A percentile compares a stretch with the other conserved stretches of the same genome.
These are phyloP conservation scores for Tribolium freemani DNA, from an alignment of 2,888 invertebrate genomes.

Conservation along the genomic window DNA sequence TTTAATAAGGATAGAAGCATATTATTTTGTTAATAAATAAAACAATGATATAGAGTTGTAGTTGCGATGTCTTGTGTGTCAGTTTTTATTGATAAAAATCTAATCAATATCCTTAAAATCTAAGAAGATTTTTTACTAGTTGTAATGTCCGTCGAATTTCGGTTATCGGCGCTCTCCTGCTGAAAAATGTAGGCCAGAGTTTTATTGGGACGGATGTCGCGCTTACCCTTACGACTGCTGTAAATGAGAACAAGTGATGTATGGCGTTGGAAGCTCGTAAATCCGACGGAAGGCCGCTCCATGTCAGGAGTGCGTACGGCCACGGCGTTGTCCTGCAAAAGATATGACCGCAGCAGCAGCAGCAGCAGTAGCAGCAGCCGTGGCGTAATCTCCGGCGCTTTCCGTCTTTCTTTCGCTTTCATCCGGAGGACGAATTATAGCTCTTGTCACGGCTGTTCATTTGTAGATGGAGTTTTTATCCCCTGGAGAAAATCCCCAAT, in stretches of 20 bases:
- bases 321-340: slow-evolving; percentile 50
- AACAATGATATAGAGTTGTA: too few species aligned
- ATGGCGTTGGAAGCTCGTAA: slow-evolving; percentile 57
- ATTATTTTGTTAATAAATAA: too few species aligned
- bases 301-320: slow-evolving; percentile 23
- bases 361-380: slow-evolving; percentile 56
- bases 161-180: background rate
- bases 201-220: slow-evolving; percentile 61
- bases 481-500: slow-evolving; percentile 77
- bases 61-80: too few species aligned
- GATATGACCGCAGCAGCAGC: slow-evolving; percentile 53
- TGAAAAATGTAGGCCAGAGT: slow-evolving; percentile 43
- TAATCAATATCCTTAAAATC: too few species aligned
- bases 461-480: slow-evolving; percentile 80
- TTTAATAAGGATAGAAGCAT: too few species aligned
- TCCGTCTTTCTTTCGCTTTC: slow-evolving; percentile 65
- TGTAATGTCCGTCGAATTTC: too few species aligned
- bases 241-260: slow-evolving; percentile 62
- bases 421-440: slow-evolving; percentile 74
- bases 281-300: slow-evolving; percentile 46
- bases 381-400: slow-evolving; percentile 59
- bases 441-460: slow-evolving; percentile 80
- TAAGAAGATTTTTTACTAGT: too few species aligned
- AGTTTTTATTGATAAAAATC: too few species aligned
- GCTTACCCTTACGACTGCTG: slow-evolving; percentile 57